phyloP scores from a whole-genome alignment of 2,797 vertebrate species.

The Megalops cyprinoides region DNA sequence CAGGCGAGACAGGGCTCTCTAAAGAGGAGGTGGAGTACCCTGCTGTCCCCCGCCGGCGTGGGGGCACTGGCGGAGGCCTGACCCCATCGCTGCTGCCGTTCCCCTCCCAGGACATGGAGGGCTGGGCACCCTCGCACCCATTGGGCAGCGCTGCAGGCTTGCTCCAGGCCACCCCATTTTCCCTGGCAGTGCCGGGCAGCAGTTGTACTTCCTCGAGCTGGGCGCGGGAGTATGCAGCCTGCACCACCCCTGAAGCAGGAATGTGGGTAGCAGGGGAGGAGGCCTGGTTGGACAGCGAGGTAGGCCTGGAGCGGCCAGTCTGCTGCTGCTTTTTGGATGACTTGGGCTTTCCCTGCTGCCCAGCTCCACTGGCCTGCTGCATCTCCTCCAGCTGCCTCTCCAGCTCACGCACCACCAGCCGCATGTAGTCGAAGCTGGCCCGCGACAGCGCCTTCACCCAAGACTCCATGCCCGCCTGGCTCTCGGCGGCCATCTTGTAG shows the following conservation, averaged over 20 bases:
- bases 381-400: slow-evolving; percentile 91
- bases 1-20: slow-evolving; percentile 64
- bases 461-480: slow-evolving; percentile 87
- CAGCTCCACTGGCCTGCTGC: slow-evolving; percentile 59
- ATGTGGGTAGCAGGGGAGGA: slow-evolving; percentile 32
- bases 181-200: slow-evolving; percentile 61
- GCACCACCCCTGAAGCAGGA: not conserved
- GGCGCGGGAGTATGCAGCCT: slow-evolving; percentile 8
- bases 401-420: slow-evolving; percentile 91
- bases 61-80: slow-evolving; percentile 75
- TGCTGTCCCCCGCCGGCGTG: slow-evolving; percentile 65
- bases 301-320: slow-evolving; percentile 52
- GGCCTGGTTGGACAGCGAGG: slow-evolving; percentile 48
- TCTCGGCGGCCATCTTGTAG: slow-evolving; percentile 91
- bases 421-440: slow-evolving; percentile 95
- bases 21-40: slow-evolving; percentile 29
- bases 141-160: slow-evolving; percentile 56
- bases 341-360: slow-evolving; percentile 45
- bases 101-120: slow-evolving; percentile 59
- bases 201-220: slow-evolving; percentile 60
- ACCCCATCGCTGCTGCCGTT: slow-evolving; percentile 41
- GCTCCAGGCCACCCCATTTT: slow-evolving; percentile 84
- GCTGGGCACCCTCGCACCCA: slow-evolving; percentile 52
- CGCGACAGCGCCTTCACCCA: slow-evolving; percentile 95
- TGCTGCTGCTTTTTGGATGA: slow-evolving; percentile 43